Conservation (phyloP, 2,797 vertebrate species). For the Ctenopoma kingsleyae region DNA sequence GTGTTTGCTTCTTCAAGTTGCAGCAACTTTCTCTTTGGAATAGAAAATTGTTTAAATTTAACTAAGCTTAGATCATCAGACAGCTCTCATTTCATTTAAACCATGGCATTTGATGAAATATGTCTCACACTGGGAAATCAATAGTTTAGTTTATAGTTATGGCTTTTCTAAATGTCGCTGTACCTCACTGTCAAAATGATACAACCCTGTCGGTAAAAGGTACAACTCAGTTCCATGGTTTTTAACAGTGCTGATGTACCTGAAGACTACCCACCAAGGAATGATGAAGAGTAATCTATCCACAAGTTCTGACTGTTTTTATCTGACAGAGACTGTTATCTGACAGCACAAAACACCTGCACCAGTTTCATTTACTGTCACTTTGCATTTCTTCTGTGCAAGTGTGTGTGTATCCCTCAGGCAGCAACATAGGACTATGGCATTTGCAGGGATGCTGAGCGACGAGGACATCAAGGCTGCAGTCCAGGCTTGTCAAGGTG, state of each 20-base stretch:
- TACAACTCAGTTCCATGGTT: neutral
- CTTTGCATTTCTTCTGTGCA: conserved; percentile 50
- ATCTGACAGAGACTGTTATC: conserved; percentile 18
- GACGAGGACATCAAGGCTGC: conserved; percentile 85
- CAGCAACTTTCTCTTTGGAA: conserved; percentile 29
- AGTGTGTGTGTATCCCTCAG: conserved; percentile 51
- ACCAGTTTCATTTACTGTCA: conserved; percentile 56
- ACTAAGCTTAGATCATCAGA: neutral
- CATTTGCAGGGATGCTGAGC: conserved; percentile 85
- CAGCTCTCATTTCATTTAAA: neutral
- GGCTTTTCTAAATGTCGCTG: neutral
- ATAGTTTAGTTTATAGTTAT: neutral
- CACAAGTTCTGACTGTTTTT: conserved; percentile 16
- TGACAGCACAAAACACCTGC: conserved; percentile 44
- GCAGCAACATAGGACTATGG: conserved; percentile 79
- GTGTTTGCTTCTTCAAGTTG: conserved; percentile 21
- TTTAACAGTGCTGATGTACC: conserved; percentile 10
- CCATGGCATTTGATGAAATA: neutral
- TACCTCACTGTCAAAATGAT: conserved; percentile 21
- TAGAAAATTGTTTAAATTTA: neutral
- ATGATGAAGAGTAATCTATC: conserved; percentile 8
- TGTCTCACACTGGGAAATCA: conserved; percentile 9
- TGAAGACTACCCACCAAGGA: neutral
- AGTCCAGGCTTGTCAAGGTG: conserved; percentile 87
- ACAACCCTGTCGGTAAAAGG: conserved; percentile 15